Evolutionary conservation across 2,113 vertebrate genomes (phyloP), one percentile per base, ranked within the genome.

Genomic region (Gambusia affinis): DNA sequence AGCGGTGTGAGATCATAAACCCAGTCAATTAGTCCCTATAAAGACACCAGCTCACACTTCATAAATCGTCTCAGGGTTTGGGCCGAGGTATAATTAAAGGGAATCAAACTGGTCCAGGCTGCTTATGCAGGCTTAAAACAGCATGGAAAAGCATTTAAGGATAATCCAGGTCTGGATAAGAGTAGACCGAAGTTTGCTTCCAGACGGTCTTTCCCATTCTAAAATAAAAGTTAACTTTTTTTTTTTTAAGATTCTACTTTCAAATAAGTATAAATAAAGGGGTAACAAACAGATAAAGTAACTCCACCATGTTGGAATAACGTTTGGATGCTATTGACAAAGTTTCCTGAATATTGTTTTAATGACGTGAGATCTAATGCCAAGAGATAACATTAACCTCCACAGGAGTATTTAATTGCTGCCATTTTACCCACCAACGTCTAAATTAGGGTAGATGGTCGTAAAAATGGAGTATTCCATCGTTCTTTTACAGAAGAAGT

Each of bases 1-100:
- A 85, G 83, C 81, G 82, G 83, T 77, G 72, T 85, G 78, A 83
- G 73, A 91, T 87, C 79, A 86, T 87, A 87, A 90, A 92, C 69
- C 54, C n/a, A 87, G 83, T 88, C 78, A 87, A 87, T 89, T 90
- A 87, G 73, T 75, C 67, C 82, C 78, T 37, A 77, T 88, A 81
- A 81, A 60, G 62, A 81, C 67, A 70, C 72, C 29, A 60, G 61
- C 71, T 69, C 76, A 84, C 75, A 85, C 76, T 81, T 31, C 54
- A 86, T 89, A 86, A 89, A 87, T 90, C 79, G 35, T 4, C 60
- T 78, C 72, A 51, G 11, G n/a, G 44, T 67, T 65, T 44, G 30
- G 47, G 5, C 47, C 6, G 22, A 54, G 22, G 17, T 54, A 54
- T 54, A 54, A 54, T 54, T 54, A 54, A 22, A 57, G 6, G 8